phyloP scores from a whole-genome alignment of 2,797 vertebrate species.

The Lepilemur septentrionalis region DNA sequence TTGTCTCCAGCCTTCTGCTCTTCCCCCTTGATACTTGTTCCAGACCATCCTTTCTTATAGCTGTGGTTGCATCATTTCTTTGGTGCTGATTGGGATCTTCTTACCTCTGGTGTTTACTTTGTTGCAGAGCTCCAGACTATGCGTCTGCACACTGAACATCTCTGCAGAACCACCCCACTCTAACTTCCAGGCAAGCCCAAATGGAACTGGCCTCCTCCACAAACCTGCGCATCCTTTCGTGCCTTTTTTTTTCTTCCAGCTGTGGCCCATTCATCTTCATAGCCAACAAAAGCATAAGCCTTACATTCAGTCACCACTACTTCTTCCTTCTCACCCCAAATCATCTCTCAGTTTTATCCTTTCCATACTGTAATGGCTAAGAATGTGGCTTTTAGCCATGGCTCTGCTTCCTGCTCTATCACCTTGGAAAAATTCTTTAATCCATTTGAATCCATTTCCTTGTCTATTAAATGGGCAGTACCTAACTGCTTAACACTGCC shows the following conservation, averaged over 20 bases:
- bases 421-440: not conserved
- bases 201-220: not conserved
- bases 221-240: fast-evolving
- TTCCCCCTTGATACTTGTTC: not conserved
- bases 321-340: not conserved
- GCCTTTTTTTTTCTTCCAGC: not conserved
- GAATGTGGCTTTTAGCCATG: fast-evolving
- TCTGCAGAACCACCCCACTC: fast-evolving
- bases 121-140: not conserved
- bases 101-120: not conserved
- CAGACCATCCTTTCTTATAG: not conserved
- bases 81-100: not conserved
- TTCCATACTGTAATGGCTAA: not conserved
- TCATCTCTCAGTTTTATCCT: not conserved
- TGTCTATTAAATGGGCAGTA: not conserved
- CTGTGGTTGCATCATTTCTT: not conserved
- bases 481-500: not conserved
- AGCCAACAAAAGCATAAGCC: not conserved
- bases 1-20: not conserved
- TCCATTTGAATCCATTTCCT: not conserved
- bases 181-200: no score
- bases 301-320: not conserved
- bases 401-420: not conserved
- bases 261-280: not conserved
- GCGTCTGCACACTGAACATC: not conserved